Conservation (phyloP, 2,888 invertebrate species). For the Ptychoptera contaminata region DNA sequence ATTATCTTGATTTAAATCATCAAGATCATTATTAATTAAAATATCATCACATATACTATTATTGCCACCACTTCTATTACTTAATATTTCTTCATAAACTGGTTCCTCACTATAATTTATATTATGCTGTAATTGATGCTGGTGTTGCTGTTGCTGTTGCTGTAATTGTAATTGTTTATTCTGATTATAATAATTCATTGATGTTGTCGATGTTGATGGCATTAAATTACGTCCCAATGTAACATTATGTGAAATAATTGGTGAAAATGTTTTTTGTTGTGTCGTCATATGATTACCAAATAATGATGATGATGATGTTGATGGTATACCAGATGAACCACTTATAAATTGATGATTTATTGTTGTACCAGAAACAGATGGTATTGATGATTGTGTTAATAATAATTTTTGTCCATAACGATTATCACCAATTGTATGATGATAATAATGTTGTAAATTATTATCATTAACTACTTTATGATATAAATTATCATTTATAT, state of each 20-base stretch:
- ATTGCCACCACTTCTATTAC: slow-evolving; percentile 17
- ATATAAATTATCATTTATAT: neutral
- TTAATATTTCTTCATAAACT: slow-evolving; percentile 28
- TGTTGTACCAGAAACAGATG: neutral
- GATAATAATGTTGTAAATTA: no score
- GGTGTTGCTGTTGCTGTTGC: slow-evolving; percentile 1
- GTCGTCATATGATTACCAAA: neutral
- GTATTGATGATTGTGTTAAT: neutral
- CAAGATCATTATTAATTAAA: slow-evolving; percentile 17
- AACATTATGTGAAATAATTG: neutral
- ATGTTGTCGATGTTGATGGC: neutral
- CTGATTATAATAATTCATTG: neutral
- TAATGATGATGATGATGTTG: neutral
- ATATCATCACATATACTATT: slow-evolving; percentile 7
- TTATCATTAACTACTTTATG: neutral
- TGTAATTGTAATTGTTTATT: no score
- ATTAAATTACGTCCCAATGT: neutral
- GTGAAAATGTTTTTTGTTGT: neutral
- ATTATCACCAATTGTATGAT: no score
- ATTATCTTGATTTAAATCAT: slow-evolving; percentile 5
- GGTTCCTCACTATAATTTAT: slow-evolving; percentile 21
- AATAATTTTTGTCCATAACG: neutral
- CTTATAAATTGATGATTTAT: neutral
- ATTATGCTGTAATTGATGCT: slow-evolving; percentile 4
- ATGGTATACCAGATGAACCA: neutral